Conservation (phyloP, 2,797 vertebrate species). For the Ceyx erithaca region DNA sequence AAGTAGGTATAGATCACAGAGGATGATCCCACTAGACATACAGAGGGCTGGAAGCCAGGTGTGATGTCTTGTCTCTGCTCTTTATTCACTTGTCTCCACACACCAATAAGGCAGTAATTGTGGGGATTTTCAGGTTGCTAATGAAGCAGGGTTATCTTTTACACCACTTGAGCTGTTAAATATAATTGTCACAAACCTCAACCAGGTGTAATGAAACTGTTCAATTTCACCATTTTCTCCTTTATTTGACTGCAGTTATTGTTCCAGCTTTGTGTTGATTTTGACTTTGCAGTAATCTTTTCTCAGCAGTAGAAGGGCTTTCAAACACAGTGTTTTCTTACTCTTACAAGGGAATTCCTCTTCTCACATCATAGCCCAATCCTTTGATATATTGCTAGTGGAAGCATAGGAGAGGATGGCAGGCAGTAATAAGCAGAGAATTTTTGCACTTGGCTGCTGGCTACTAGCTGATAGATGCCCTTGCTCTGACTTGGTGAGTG, state of each 20-base stretch:
- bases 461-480: conserved; percentile 16
- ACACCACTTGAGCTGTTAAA: not conserved
- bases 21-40: not conserved
- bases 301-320: not conserved
- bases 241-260: not conserved
- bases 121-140: not conserved
- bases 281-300: not conserved
- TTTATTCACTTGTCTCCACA: not conserved
- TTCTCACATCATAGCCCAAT: fast-evolving
- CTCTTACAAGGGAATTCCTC: not conserved
- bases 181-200: not conserved
- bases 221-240: not conserved
- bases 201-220: not conserved
- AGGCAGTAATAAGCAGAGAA: not conserved
- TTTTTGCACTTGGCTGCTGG: conserved; percentile 7
- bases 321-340: not conserved
- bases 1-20: not conserved
- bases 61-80: not conserved
- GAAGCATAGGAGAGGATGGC: not conserved
- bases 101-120: not conserved
- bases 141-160: not conserved
- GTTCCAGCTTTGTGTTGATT: not conserved
- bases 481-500: not conserved
- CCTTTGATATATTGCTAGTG: not conserved
- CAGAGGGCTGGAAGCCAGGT: not conserved